Conservation (phyloP, 2,113 vertebrate genomes). For the Rhipidura dahli region DNA sequence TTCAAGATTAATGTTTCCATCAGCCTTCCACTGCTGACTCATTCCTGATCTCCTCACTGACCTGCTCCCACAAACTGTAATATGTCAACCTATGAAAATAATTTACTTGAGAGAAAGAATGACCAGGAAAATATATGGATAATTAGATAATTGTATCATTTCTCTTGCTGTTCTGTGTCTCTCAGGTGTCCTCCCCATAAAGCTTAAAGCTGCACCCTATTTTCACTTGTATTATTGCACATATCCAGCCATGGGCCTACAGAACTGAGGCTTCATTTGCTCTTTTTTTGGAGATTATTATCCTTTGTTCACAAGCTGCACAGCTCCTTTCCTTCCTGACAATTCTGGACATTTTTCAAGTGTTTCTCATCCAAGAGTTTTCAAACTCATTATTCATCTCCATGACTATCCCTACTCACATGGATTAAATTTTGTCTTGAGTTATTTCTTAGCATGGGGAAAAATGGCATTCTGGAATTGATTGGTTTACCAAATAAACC, state of each 20-base stretch:
- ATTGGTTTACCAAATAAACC: neutral
- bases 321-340: neutral
- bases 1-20: conserved; percentile 38
- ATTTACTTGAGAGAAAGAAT: neutral
- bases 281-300: neutral
- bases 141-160: neutral
- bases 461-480: neutral
- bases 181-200: neutral
- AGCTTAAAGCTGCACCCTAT: neutral
- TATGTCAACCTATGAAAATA: conserved; percentile 2
- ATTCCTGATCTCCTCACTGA: conserved; percentile 29
- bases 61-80: conserved; percentile 7
- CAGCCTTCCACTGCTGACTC: conserved; percentile 37
- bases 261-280: neutral
- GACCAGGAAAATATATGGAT: neutral
- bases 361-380: neutral
- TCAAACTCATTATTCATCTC: conserved; percentile 3
- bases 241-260: neutral
- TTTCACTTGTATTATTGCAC: neutral
- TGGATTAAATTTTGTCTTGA: neutral
- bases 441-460: neutral
- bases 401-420: neutral
- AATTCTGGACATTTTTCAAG: neutral
- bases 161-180: neutral
- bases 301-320: neutral